Base-by-base conservation (phyloP, 1,140 invertebrate species). In the Camponotus floridanus region DNA sequence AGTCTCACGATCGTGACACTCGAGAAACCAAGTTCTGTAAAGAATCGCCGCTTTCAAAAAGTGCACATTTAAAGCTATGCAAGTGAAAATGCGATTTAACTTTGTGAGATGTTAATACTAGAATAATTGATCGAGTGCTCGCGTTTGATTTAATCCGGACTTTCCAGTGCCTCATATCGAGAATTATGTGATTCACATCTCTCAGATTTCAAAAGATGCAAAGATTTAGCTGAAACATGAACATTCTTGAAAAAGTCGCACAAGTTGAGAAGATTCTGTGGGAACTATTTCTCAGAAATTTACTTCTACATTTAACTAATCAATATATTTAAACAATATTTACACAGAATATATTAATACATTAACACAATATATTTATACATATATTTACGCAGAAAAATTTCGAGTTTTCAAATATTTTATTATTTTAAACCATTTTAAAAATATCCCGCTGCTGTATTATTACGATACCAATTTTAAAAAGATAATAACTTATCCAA, bases 21-120 rank as follows among this genome's bases (percentile, higher is more conserved):
- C 84, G 87, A 92, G 76, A 91, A 91, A 83, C 76, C 91, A 90
- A 86, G 71, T 88, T 86, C 88, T 89, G 91, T 94, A 88, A 94
- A 92, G 91, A 87, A 90, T 88, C 59, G 73, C 31, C 48, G 62
- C n/a, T 55, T 64, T 83, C 85, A 73, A 61, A 67, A 76, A 81
- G 76, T 65, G 39, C 42, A 9, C 15, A 9, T 64, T 64, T 31
- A 33, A 36, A 59, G 18, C 51, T 67, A 33, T 6, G 15, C 76
- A 45, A 79, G 62, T 39, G 67, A 70, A 76, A 68, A 36, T 39
- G 26, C 76, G 36, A 26, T 11, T 59, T 81, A 88, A 86, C 85
- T 62, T 71, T 87, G 86, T 88, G 86, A 92, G 92, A 92, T 90
- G 92, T 87, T 85, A 93, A 91, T 74, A 88, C 89, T 91, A 91